Evolutionary conservation across 1,140 invertebrate species (phyloP).

Genomic region (Cotesia typhae): DNA sequence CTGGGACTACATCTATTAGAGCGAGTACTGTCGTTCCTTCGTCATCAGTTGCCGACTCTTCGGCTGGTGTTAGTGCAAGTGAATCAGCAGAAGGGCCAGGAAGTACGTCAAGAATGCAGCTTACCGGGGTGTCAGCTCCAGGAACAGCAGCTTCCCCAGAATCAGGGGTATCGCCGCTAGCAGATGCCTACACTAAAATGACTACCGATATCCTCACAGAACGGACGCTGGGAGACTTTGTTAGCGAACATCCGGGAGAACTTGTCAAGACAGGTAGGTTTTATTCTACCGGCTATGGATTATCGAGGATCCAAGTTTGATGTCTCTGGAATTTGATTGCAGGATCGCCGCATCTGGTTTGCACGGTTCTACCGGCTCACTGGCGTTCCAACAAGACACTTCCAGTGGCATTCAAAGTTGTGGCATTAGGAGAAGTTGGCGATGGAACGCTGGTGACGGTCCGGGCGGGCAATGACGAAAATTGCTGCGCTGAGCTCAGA

Average conservation of each 20-base stretch:
- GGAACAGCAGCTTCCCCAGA: slow-evolving; percentile 64
- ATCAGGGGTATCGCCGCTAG: slow-evolving; percentile 68
- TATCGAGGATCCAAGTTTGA: background rate
- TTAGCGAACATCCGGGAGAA: slow-evolving; percentile 91
- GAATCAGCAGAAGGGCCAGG: slow-evolving; percentile 39
- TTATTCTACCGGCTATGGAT: too few species aligned
- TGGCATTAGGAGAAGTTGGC: slow-evolving; percentile 88
- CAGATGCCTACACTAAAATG: slow-evolving; percentile 89
- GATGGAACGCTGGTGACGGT: slow-evolving; percentile 97
- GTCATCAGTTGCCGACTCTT: slow-evolving; percentile 30
- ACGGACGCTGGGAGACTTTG: slow-evolving; percentile 86
- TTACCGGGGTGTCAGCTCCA: slow-evolving; percentile 63
- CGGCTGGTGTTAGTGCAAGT: slow-evolving; percentile 35
- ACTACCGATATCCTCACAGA: slow-evolving; percentile 87
- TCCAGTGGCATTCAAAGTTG: slow-evolving; percentile 93
- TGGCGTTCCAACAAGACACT: slow-evolving; percentile 98
- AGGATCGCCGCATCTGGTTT: slow-evolving; percentile 89
- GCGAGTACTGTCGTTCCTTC: slow-evolving; percentile 27
- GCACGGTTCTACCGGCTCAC: slow-evolving; percentile 90
- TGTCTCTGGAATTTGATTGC: slow-evolving; percentile 22
- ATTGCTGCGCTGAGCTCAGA: slow-evolving; percentile 92
- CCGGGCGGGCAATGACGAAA: slow-evolving; percentile 97
- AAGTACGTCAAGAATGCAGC: slow-evolving; percentile 59
- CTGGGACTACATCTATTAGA: slow-evolving; percentile 50
- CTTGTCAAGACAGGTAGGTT: slow-evolving; percentile 83